phyloP scores from a whole-genome alignment of 2,113 vertebrate genomes.

The Rhea pennata region DNA sequence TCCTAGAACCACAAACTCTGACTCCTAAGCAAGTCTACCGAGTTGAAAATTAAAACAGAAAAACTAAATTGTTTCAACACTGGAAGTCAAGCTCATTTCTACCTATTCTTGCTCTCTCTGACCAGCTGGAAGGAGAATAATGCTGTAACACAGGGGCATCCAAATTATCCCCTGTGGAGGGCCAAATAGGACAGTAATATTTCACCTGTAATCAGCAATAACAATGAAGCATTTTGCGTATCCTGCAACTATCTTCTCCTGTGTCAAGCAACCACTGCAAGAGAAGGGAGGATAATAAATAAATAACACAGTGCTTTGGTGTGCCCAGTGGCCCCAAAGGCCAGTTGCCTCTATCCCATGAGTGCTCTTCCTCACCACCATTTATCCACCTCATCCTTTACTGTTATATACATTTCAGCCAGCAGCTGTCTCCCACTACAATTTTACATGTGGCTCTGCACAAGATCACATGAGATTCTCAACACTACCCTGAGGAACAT shows the following conservation, averaged over 20 bases:
- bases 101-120: neutral
- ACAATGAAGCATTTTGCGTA: constrained; percentile 93
- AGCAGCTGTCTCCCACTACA: neutral
- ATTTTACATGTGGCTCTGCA: neutral
- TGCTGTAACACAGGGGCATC: neutral
- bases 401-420: neutral
- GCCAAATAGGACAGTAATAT: neutral
- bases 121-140: neutral
- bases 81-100: neutral
- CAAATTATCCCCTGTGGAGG: neutral
- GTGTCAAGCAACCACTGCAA: constrained; percentile 91
- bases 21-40: neutral
- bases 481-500: neutral
- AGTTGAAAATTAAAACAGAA: constrained; percentile 2
- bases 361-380: neutral
- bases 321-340: neutral
- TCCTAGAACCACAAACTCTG: neutral
- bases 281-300: neutral
- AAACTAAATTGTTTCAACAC: neutral
- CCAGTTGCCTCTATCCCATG: neutral
- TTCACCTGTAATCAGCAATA: constrained; percentile 96
- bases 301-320: neutral
- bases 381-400: neutral
- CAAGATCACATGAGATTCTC: neutral
- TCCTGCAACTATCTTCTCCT: constrained; percentile 97